A percentile compares a stretch with the other conserved stretches of the same genome.
phyloP scores from a whole-genome alignment of 2,888 invertebrate species.

The Galeopsomyia nigrocyanea region DNA sequence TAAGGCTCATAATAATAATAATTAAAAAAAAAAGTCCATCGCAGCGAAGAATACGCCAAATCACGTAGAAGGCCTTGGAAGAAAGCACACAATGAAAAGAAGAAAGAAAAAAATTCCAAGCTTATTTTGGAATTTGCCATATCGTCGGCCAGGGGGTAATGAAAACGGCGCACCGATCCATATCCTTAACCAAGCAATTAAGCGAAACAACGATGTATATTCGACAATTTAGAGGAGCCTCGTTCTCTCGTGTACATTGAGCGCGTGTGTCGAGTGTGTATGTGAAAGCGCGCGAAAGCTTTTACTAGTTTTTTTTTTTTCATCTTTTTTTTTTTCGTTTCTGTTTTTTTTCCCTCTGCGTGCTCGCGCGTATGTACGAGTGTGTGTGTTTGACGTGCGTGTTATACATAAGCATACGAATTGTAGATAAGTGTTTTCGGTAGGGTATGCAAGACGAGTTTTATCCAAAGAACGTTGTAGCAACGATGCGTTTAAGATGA shows the following conservation, averaged over 20 bases:
- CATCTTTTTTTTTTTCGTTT: background rate
- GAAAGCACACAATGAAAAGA: conserved; percentile 39
- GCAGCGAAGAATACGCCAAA: no score
- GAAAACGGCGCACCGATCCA: conserved; percentile 61
- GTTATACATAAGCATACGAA: background rate
- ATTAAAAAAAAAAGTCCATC: no score
- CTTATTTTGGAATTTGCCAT: background rate
- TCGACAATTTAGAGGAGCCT: conserved; percentile 54
- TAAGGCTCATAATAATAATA: no score
- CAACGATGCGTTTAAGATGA: no score
- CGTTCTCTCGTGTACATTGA: conserved; percentile 61
- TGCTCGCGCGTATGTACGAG: background rate
- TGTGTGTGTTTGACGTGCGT: background rate
- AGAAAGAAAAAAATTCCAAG: background rate
- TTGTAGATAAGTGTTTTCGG: no score
- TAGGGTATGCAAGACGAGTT: no score
- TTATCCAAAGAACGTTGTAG: no score
- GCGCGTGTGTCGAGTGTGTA: conserved; percentile 49
- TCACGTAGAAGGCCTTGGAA: no score
- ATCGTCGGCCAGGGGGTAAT: no score
- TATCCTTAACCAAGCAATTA: conserved; percentile 68
- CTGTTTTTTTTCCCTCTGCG: conserved; percentile 1
- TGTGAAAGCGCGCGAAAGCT: conserved; percentile 51
- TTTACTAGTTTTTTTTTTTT: conserved; percentile 8
- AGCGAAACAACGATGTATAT: conserved; percentile 66